Conservation (phyloP, 2,888 invertebrate species). For the Thecophora atra region DNA sequence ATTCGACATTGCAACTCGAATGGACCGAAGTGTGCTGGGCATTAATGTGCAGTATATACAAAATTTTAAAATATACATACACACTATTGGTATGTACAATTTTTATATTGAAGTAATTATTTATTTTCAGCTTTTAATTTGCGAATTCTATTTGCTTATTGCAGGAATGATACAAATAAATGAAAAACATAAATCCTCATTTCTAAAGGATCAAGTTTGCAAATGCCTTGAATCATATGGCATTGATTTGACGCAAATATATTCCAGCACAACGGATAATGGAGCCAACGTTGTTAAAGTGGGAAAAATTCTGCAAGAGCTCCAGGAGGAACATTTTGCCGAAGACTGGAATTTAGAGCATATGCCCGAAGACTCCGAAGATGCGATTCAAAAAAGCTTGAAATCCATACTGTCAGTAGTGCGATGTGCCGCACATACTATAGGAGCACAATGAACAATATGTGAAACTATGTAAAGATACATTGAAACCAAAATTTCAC, state of each 20-base stretch:
- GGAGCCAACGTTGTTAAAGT: constrained; percentile 36
- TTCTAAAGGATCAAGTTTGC: constrained; percentile 33
- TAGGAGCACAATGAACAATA: no score
- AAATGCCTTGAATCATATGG: constrained; percentile 34
- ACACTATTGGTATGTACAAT: constrained; percentile 32
- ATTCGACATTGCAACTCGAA: no score
- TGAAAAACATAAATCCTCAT: constrained; percentile 20
- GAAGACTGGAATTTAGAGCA: no score
- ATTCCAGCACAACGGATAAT: constrained; percentile 37
- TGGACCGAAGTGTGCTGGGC: constrained; percentile 34
- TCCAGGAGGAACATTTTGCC: not conserved
- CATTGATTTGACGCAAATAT: constrained; percentile 39
- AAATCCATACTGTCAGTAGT: no score
- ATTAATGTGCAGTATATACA: constrained; percentile 40
- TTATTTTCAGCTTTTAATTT: not conserved
- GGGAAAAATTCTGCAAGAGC: constrained; percentile 7
- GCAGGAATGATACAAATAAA: constrained; percentile 37
- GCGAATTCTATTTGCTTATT: not conserved
- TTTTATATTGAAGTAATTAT: no score
- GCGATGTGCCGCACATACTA: no score
- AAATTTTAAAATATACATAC: constrained; percentile 36
- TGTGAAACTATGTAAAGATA: no score
- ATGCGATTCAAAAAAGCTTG: no score
- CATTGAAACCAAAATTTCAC: no score
- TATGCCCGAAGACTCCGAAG: no score